Conservation (phyloP, 2,113 vertebrate genomes). For the Climacteris rufus region DNA sequence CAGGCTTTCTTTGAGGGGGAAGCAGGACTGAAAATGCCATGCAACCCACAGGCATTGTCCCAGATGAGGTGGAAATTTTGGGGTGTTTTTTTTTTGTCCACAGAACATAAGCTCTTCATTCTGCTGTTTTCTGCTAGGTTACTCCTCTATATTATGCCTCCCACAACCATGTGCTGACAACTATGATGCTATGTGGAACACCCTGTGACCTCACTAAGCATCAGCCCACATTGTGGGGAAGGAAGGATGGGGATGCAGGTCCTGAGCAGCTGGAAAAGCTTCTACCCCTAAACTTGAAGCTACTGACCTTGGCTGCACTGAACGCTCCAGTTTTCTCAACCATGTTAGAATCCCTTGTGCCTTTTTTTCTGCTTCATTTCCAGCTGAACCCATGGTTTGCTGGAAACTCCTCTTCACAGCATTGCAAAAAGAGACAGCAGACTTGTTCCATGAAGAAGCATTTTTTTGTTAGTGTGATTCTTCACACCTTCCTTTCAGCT, state of each 20-base stretch:
- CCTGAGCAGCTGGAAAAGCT: not conserved
- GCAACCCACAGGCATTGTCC: not conserved
- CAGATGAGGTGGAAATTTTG: not conserved
- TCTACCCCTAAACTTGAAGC: not conserved
- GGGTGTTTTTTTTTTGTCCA: not conserved
- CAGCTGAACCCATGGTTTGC: not conserved
- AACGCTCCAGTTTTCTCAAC: not conserved
- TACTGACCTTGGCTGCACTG: not conserved
- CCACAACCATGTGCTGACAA: not conserved
- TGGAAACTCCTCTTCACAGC: not conserved
- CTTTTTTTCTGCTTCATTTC: not conserved
- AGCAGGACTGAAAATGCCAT: not conserved
- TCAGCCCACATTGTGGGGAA: fast-evolving
- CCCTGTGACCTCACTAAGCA: not conserved
- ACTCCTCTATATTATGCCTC: not conserved
- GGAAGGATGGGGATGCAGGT: not conserved
- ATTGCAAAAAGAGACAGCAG: not conserved
- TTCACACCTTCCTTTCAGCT: not conserved
- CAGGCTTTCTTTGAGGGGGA: not conserved
- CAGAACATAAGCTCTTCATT: not conserved
- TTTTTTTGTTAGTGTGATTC: not conserved
- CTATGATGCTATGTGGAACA: not conserved
- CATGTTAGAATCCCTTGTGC: fast-evolving
- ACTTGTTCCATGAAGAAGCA: not conserved
- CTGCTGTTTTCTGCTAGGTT: not conserved